Conservation (phyloP, 2,797 vertebrate genomes). For the Chromobotia macracanthus region DNA sequence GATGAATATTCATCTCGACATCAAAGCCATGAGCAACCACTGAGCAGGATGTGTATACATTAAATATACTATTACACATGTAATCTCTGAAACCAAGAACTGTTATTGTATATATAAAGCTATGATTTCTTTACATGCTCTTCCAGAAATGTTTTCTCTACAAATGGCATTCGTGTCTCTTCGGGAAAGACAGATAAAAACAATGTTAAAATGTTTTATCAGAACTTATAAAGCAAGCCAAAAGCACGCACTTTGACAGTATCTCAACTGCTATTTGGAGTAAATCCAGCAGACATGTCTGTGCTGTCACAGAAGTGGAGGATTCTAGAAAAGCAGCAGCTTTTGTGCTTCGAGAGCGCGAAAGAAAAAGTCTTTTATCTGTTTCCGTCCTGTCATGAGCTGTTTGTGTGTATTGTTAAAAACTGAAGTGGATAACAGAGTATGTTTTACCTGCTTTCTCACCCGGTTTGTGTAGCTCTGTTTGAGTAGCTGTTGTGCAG, state of each 20-base stretch:
- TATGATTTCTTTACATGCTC: not conserved
- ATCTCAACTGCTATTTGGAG: conserved; percentile 33
- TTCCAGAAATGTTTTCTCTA: not conserved
- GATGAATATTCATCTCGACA: not conserved
- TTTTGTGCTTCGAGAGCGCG: conserved; percentile 25
- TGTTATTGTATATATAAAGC: not conserved
- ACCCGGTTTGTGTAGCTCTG: not conserved
- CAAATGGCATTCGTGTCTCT: not conserved
- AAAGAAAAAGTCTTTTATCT: conserved; percentile 42
- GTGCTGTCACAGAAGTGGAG: conserved; percentile 33
- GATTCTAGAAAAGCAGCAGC: conserved; percentile 22
- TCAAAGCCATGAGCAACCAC: not conserved
- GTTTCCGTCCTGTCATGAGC: conserved; percentile 37
- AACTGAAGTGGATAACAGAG: conserved; percentile 37
- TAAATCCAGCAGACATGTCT: conserved; percentile 33
- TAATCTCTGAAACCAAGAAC: not conserved
- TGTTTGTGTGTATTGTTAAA: conserved; percentile 38
- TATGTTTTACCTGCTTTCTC: conserved; percentile 36
- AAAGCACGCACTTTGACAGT: conserved; percentile 20
- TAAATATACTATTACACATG: not conserved
- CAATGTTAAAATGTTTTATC: conserved; percentile 6
- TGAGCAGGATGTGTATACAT: not conserved
- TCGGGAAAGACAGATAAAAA: not conserved
- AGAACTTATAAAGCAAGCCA: conserved; percentile 16
- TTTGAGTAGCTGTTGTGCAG: conserved; percentile 22